phyloP scores from a whole-genome alignment of 1,140 invertebrate species.

The Catajapyx aquilonaris region DNA sequence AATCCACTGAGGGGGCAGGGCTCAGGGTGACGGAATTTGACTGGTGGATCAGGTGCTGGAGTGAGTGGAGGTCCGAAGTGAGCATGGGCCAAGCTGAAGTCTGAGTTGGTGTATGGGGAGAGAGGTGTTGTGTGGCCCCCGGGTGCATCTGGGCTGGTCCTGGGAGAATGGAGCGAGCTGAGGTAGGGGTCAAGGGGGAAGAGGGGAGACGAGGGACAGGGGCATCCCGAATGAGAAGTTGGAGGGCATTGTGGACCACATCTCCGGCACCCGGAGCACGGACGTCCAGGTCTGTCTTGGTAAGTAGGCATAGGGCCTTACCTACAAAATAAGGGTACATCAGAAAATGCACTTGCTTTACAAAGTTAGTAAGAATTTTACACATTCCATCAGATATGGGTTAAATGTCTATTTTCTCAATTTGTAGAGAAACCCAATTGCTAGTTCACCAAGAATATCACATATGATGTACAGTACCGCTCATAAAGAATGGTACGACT shows the following conservation, averaged over 20 bases:
- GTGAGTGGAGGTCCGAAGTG: conserved; percentile 33
- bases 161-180: conserved; percentile 39
- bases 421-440: no score
- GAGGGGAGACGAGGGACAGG: conserved; percentile 51
- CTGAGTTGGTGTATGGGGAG: conserved; percentile 14
- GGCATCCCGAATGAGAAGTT: conserved; percentile 62
- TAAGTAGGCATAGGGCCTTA: conserved; percentile 74
- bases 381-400: no score
- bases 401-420: no score
- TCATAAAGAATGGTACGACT: no score
- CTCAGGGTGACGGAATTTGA: conserved; percentile 68
- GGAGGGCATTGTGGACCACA: conserved; percentile 77
- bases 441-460: no score
- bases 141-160: conserved; percentile 26
- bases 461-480: no score
- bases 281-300: conserved; percentile 71
- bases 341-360: background rate
- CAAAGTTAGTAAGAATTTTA: no score
- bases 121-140: conserved; percentile 34
- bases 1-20: conserved; percentile 69
- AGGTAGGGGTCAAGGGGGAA: conserved; percentile 63
- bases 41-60: conserved; percentile 30
- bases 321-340: conserved; percentile 25
- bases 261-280: conserved; percentile 78
- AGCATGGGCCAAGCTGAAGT: conserved; percentile 48